Evolutionary conservation across 2,888 invertebrate species (phyloP), one percentile per base, ranked within the genome.

Genomic region (Amiota mariae): DNA sequence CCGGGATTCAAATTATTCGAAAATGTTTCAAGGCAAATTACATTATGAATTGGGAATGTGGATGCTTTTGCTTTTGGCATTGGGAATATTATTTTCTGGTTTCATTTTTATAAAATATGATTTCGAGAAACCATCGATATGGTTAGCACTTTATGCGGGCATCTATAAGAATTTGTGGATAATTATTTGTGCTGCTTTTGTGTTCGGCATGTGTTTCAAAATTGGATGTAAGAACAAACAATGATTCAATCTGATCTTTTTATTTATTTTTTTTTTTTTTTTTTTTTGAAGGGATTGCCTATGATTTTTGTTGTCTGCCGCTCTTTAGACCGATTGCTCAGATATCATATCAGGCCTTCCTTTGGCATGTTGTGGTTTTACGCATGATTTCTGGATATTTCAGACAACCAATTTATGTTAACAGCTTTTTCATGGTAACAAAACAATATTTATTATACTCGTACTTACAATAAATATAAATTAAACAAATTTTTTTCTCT

Each of bases 81-180:
- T 83, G 10, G 72, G 79, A 6, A 70, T 88, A 1, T 76, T 88
- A 2, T 77, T 83, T 48, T 81, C 87, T 0, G 88, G 86, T 1
- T 77, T 75, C 10, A 80, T 85, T 9, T 81, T 90, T 61, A 89
- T 90, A 54, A 80, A 80, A 24, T 79, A 88, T 9, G 85, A 88
- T 20, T 88, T 87, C 73, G 75, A 77, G 15, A 86, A 83, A 59
- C 88, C 90, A 0, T 87, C 88, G 0, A 73, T 90, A 54, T 88
- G 87, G 85, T 81, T 90, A n/a, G 90, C 89, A 0, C 48, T 91
- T 1, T 91, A 90, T 78, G 89, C 90, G 70, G 88, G 89, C 0
- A 66, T 89, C 1, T 88, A 88, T 70, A 89, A 89, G 76, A 90
- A 89, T 78, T 46, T 89, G 3, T 91, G 90, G 86, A 86, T 87